Percentiles rank a stretch among this genome's conserved stretches.
These are phyloP conservation scores for Clanis bilineata DNA, from an alignment of 2,888 invertebrate genomes.

Conservation along the genomic window DNA sequence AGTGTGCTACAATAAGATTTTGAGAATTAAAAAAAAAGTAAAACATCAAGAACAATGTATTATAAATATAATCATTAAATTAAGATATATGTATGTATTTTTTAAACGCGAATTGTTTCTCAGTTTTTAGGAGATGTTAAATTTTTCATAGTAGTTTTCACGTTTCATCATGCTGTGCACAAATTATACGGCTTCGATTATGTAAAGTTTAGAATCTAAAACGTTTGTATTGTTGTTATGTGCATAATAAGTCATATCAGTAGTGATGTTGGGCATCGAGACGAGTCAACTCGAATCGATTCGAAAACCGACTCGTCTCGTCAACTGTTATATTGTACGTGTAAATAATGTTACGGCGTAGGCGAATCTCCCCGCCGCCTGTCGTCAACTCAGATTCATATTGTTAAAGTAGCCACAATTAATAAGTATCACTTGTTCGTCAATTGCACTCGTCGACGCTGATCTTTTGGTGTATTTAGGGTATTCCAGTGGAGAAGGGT, in stretches of 20 bases:
- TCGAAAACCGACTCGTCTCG: too few species aligned
- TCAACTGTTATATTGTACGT: slow-evolving; percentile 38
- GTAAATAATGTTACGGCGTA: slow-evolving; percentile 67
- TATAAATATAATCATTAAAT: slow-evolving; percentile 78
- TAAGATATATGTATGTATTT: slow-evolving; percentile 80
- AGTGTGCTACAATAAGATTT: slow-evolving; percentile 81
- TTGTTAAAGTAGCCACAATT: slow-evolving; percentile 77
- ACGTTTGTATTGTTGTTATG: slow-evolving; percentile 67
- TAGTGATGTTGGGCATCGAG: slow-evolving; percentile 52
- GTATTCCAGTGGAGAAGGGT: slow-evolving; percentile 61
- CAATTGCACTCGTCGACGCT: slow-evolving; percentile 78
- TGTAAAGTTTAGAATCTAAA: slow-evolving; percentile 60
- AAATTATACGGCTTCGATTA: slow-evolving; percentile 67
- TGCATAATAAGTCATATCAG: slow-evolving; percentile 69
- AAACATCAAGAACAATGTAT: slow-evolving; percentile 79
- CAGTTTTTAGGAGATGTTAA: slow-evolving; percentile 77
- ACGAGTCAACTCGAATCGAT: too few species aligned
- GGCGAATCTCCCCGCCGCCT: slow-evolving; percentile 45
- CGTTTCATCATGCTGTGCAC: slow-evolving; percentile 77
- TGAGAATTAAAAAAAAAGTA: slow-evolving; percentile 63
- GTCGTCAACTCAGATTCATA: slow-evolving; percentile 68
- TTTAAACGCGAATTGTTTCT: slow-evolving; percentile 77
- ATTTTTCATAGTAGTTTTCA: slow-evolving; percentile 64
- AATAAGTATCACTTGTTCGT: slow-evolving; percentile 80
- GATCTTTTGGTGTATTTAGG: slow-evolving; percentile 67